A percentile compares a stretch with the other conserved stretches of the same genome.
Conservation (phyloP, 2,113 vertebrate genomes). For the Sinocyclocheilus rhinocerous region DNA sequence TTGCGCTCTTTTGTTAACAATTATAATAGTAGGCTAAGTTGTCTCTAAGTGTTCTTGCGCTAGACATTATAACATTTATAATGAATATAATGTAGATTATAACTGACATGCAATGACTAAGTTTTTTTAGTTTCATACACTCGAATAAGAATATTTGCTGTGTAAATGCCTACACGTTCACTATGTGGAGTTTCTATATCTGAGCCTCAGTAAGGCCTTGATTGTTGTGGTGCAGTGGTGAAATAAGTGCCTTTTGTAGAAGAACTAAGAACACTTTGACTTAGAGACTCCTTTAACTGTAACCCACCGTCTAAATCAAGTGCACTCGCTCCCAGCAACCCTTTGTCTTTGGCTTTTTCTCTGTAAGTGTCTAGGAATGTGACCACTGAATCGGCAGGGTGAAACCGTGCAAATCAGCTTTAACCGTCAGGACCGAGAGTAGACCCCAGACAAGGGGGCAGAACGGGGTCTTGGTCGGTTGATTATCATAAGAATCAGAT, state of each 20-base stretch:
- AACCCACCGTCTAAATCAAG: constrained; percentile 71
- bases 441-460: constrained; percentile 74
- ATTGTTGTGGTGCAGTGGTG: not conserved
- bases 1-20: not conserved
- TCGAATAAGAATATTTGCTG: not conserved
- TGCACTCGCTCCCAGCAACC: constrained; percentile 64
- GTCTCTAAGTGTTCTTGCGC: not conserved
- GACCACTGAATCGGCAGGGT: constrained; percentile 67
- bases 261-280: constrained; percentile 69
- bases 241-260: not conserved
- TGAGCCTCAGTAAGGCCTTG: not conserved
- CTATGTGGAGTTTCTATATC: not conserved
- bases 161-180: not conserved
- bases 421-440: constrained; percentile 76
- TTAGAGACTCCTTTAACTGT: constrained; percentile 65
- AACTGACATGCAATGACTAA: not conserved
- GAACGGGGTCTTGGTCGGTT: constrained; percentile 69
- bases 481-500: constrained; percentile 83
- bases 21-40: not conserved
- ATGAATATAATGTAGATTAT: not conserved
- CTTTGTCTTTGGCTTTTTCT: constrained; percentile 71
- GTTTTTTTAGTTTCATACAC: not conserved
- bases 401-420: constrained; percentile 82
- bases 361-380: constrained; percentile 79
- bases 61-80: not conserved